A percentile compares a stretch with the other conserved stretches of the same genome.
Conservation (phyloP, 2,113 vertebrate species). For the Sminthopsis crassicaudata region DNA sequence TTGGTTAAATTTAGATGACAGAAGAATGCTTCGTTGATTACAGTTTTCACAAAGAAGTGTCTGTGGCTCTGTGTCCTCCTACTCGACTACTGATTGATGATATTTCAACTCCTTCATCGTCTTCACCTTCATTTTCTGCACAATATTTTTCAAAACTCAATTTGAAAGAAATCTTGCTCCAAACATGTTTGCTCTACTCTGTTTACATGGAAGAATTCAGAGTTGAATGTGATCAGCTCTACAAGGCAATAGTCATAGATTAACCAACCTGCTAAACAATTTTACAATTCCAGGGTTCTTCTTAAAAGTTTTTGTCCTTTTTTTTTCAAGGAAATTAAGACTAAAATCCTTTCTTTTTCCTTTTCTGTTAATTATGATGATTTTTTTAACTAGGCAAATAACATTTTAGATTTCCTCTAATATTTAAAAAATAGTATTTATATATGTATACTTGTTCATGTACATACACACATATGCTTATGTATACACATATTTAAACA, state of each 20-base stretch:
- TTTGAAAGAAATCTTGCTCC: conserved; percentile 52
- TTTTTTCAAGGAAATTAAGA: background rate
- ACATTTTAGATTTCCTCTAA: background rate
- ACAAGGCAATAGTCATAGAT: background rate
- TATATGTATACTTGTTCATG: background rate
- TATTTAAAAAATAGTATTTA: background rate
- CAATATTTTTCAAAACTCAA: conserved; percentile 44
- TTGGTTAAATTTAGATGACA: conserved; percentile 60
- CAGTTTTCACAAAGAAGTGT: conserved; percentile 44
- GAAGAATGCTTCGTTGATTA: conserved; percentile 48
- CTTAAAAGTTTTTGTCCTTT: background rate
- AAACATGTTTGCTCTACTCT: conserved; percentile 15
- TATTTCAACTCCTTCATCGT: conserved; percentile 34
- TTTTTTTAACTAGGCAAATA: background rate
- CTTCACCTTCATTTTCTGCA: conserved; percentile 48
- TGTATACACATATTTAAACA: background rate
- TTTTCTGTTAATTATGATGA: background rate
- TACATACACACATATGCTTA: background rate
- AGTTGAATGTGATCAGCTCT: background rate
- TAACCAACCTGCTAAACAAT: background rate
- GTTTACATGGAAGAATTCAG: background rate
- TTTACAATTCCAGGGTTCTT: background rate
- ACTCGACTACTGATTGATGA: conserved; percentile 50
- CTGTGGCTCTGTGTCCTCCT: conserved; percentile 40
- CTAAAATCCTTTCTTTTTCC: background rate